A percentile compares a stretch with the other conserved stretches of the same genome.
Evolutionary conservation across 2,797 vertebrate species (phyloP).

Genomic region (Scleropages formosus): DNA sequence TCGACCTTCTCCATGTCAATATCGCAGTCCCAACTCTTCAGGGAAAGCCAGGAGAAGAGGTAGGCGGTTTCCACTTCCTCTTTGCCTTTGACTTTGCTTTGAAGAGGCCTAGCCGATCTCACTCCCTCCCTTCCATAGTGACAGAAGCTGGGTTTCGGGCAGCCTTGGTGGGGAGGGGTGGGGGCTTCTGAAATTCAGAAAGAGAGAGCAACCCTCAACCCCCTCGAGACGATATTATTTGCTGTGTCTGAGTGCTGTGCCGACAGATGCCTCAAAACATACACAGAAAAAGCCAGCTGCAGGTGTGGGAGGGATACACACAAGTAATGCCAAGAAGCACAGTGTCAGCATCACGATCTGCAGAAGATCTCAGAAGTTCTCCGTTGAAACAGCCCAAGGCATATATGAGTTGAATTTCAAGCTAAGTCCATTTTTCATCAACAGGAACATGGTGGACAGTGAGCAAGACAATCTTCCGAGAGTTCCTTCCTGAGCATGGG

Average conservation of each 20-base stretch:
- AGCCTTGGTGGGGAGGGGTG: not conserved
- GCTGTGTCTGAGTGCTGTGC: constrained; percentile 8
- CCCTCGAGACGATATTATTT: constrained; percentile 19
- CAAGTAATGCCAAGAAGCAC: not conserved
- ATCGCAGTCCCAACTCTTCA: too few species aligned
- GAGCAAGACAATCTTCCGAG: not conserved
- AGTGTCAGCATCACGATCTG: constrained; percentile 13
- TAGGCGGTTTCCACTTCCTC: too few species aligned
- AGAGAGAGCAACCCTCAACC: not conserved
- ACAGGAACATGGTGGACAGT: not conserved
- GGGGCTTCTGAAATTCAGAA: constrained; percentile 27
- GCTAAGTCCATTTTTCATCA: constrained; percentile 11
- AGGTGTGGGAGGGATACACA: constrained; percentile 11
- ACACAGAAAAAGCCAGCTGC: not conserved
- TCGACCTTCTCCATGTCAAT: too few species aligned
- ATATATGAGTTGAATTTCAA: not conserved
- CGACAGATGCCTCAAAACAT: not conserved
- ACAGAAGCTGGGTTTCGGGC: constrained; percentile 1
- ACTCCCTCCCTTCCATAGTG: too few species aligned
- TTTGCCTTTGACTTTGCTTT: too few species aligned
- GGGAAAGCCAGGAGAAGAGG: too few species aligned
- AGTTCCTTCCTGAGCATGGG: too few species aligned
- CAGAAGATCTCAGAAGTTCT: not conserved
- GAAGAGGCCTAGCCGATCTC: too few species aligned
- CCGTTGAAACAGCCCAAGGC: constrained; percentile 2